phyloP scores from a whole-genome alignment of 2,797 vertebrate species.

The Trachurus trachurus region DNA sequence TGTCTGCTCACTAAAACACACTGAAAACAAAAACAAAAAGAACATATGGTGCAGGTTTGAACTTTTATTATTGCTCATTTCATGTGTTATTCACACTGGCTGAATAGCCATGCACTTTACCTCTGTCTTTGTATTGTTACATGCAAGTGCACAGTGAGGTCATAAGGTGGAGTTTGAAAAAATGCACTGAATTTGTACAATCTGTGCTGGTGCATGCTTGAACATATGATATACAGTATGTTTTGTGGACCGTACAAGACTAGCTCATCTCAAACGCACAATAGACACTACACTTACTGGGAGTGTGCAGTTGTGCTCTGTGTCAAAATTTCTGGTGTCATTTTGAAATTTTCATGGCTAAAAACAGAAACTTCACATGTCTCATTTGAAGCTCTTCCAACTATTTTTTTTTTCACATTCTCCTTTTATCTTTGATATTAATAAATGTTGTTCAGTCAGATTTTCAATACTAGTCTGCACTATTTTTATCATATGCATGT shows the following conservation, averaged over 20 bases:
- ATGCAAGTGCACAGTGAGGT: background rate
- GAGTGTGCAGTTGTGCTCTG: background rate
- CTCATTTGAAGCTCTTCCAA: conserved; percentile 23
- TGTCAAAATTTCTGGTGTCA: conserved; percentile 16
- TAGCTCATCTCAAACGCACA: conserved; percentile 3
- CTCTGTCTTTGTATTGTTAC: background rate
- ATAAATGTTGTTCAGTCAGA: conserved; percentile 20
- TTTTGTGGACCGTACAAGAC: conserved; percentile 1
- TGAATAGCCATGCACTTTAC: background rate
- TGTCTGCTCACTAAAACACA: conserved; percentile 2
- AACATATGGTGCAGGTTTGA: conserved; percentile 7
- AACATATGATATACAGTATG: background rate
- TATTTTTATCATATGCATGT: conserved; percentile 14
- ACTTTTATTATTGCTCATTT: background rate
- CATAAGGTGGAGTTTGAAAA: conserved; percentile 3
- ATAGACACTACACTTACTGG: background rate
- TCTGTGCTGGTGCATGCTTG: conserved; percentile 30
- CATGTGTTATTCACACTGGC: conserved; percentile 5
- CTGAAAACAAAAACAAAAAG: conserved; percentile 10
- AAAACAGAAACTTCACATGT: conserved; percentile 39
- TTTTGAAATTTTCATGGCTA: background rate
- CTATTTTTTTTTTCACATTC: background rate
- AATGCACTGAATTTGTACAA: conserved; percentile 22
- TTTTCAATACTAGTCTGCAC: conserved; percentile 20
- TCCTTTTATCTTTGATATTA: conserved; percentile 22